Evolutionary conservation across 2,797 vertebrate genomes (phyloP).

Genomic region (Babyrousa celebensis): DNA sequence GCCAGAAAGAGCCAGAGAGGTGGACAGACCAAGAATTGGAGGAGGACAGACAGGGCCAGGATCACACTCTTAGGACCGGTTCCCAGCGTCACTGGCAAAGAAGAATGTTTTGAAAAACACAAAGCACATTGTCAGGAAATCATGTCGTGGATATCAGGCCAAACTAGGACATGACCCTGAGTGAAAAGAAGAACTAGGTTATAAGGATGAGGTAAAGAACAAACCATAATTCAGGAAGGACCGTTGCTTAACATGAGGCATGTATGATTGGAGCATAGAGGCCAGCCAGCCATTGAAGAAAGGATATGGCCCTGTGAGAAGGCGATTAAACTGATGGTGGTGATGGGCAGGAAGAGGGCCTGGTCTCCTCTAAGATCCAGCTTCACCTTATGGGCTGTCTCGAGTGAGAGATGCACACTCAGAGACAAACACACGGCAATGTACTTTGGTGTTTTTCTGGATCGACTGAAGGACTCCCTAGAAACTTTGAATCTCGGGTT

Average conservation of each 20-base stretch:
- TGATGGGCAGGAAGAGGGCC: neutral
- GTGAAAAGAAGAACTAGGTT: neutral
- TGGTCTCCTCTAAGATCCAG: neutral
- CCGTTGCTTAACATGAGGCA: neutral
- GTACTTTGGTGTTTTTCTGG: neutral
- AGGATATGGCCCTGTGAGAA: neutral
- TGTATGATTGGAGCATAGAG: neutral
- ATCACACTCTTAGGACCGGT: neutral
- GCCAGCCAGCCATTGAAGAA: neutral
- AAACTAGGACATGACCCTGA: neutral
- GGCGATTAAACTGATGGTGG: neutral
- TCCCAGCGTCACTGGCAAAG: neutral
- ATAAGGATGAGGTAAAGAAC: neutral
- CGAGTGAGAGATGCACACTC: neutral
- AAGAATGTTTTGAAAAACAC: neutral
- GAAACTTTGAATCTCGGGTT: neutral
- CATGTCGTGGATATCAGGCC: neutral
- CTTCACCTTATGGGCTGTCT: neutral
- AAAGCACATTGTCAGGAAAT: neutral
- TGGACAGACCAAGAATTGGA: neutral
- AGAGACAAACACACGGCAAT: neutral
- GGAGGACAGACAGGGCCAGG: neutral
- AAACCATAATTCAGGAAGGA: neutral
- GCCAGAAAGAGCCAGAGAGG: neutral
- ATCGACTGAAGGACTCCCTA: neutral